Evolutionary conservation across 2,797 vertebrate species (phyloP).

Genomic region (Zenarchopterus dispar): DNA sequence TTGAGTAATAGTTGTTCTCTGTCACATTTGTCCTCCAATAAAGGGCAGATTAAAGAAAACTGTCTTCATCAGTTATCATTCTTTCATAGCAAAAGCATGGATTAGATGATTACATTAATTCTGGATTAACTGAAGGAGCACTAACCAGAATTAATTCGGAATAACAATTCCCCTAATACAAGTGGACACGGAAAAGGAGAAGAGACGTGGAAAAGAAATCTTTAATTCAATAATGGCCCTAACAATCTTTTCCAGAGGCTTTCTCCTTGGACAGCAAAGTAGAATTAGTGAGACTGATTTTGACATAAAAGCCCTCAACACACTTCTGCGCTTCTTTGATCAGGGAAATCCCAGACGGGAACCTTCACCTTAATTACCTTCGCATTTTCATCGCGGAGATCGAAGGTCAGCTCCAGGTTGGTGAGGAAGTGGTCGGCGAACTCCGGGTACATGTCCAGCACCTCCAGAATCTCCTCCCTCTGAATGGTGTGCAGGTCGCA

Average conservation of each 20-base stretch:
- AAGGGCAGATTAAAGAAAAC: slow-evolving; percentile 29
- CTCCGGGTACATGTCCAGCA: slow-evolving; percentile 98
- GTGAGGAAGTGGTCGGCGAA: slow-evolving; percentile 95
- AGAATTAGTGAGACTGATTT: slow-evolving; percentile 12
- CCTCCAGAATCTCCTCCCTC: slow-evolving; percentile 94
- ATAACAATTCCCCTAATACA: slow-evolving; percentile 15
- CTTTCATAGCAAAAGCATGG: slow-evolving; percentile 23
- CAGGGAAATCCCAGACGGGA: neutral
- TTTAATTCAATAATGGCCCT: slow-evolving; percentile 19
- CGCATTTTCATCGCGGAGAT: slow-evolving; percentile 89
- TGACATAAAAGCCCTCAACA: neutral
- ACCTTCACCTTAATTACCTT: slow-evolving; percentile 80
- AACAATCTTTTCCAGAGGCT: neutral
- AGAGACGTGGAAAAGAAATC: slow-evolving; percentile 4
- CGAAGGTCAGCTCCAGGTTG: slow-evolving; percentile 96
- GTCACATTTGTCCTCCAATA: slow-evolving; percentile 19
- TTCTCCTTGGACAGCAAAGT: slow-evolving; percentile 7
- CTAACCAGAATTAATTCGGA: slow-evolving; percentile 15
- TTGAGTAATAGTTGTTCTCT: slow-evolving; percentile 13
- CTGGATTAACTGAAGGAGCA: slow-evolving; percentile 6
- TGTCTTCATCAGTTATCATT: slow-evolving; percentile 9
- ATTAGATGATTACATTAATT: neutral
- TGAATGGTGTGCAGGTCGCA: slow-evolving; percentile 98
- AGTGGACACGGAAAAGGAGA: neutral
- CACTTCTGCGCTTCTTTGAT: neutral